A percentile compares a stretch with the other conserved stretches of the same genome.
Evolutionary conservation across 2,888 invertebrate species (phyloP).

Genomic region (Crioceris asparagi): DNA sequence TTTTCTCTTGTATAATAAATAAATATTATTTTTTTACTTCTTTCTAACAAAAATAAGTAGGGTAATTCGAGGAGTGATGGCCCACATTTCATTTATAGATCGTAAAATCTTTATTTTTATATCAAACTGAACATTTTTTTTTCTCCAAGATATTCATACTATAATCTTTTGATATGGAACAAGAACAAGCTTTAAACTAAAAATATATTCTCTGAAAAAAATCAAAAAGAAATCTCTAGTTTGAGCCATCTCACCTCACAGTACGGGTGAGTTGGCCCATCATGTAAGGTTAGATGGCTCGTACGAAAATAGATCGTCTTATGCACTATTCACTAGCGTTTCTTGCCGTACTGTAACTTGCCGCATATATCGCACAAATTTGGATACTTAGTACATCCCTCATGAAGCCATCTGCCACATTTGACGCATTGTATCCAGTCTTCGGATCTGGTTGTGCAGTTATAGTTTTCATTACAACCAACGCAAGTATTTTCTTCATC

Average conservation of each 20-base stretch:
- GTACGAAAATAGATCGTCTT: not conserved
- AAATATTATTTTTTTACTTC: too few relatives aligned
- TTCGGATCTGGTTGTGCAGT: constrained; percentile 12
- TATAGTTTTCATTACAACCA: constrained; percentile 15
- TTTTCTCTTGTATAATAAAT: too few relatives aligned
- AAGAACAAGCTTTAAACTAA: too few relatives aligned
- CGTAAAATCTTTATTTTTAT: not conserved
- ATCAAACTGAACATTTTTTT: too few relatives aligned
- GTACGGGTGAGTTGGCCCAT: not conserved
- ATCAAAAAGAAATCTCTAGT: not conserved
- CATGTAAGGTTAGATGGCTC: not conserved
- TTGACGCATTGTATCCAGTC: constrained; percentile 15
- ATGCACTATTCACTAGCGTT: not conserved
- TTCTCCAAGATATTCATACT: too few relatives aligned
- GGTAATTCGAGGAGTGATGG: constrained; percentile 7
- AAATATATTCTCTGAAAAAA: too few relatives aligned
- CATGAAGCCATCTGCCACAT: constrained; percentile 16
- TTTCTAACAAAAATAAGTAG: too few relatives aligned
- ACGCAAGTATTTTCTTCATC: constrained; percentile 11
- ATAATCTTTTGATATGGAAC: too few relatives aligned
- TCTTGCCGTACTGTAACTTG: not conserved
- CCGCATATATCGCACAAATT: constrained; percentile 13
- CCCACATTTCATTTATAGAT: not conserved
- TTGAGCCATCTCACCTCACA: not conserved
- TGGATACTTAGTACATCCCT: constrained; percentile 13